Conservation (phyloP, 2,888 invertebrate genomes). For the Gastrophysa polygoni region DNA sequence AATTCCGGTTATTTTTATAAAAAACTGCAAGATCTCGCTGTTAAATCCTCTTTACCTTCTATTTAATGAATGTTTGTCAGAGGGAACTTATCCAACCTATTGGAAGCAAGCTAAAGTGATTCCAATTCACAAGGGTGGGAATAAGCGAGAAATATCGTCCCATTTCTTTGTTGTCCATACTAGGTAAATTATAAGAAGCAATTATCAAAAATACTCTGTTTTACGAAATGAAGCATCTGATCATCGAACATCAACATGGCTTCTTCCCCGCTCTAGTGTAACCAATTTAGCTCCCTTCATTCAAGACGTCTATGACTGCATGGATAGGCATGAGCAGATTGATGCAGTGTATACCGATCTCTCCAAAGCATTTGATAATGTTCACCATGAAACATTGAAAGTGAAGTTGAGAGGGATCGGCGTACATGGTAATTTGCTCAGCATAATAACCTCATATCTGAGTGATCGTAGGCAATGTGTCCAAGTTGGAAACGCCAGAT, state of each 20-base stretch:
- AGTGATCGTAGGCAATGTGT: no score
- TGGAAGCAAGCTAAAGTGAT: conserved; percentile 12
- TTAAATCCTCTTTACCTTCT: background rate
- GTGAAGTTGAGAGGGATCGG: no score
- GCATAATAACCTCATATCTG: no score
- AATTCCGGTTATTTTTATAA: conserved; percentile 7
- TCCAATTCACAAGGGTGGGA: conserved; percentile 5
- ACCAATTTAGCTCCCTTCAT: conserved; percentile 5
- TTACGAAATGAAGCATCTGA: conserved; percentile 2
- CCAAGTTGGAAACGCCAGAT: no score
- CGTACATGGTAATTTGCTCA: no score
- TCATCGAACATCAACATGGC: conserved; percentile 9
- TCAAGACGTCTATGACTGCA: background rate
- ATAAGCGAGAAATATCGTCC: conserved; percentile 3
- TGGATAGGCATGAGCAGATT: conserved; percentile 1
- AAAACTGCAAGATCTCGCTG: conserved; percentile 1
- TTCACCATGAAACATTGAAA: no score
- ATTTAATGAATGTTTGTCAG: conserved; percentile 2
- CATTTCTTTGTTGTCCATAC: conserved; percentile 6
- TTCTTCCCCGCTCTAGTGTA: conserved; percentile 5
- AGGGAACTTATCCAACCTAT: background rate
- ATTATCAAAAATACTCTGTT: conserved; percentile 7
- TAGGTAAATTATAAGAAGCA: conserved; percentile 6
- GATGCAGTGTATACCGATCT: background rate
- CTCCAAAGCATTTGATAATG: no score